Conservation (phyloP, 1,140 invertebrate genomes). For the Coenobita brevimanus region DNA sequence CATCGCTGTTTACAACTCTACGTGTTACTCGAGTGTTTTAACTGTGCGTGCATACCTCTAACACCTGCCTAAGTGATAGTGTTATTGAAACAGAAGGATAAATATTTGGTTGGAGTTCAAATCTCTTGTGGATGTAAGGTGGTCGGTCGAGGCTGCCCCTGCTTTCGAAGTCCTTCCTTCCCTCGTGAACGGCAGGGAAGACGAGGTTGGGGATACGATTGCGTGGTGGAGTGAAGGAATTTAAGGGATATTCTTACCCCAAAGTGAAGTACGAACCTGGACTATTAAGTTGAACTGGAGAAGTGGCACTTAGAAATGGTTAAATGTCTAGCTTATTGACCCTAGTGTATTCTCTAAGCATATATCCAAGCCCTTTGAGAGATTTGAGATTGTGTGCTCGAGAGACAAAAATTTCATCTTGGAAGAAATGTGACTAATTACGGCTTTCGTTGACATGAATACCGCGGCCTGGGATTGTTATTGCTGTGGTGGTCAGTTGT, state of each 20-base stretch:
- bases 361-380: too few relatives aligned
- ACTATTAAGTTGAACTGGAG: too few relatives aligned
- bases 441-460: background rate
- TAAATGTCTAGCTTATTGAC: too few relatives aligned
- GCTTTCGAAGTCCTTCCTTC: constrained; percentile 8
- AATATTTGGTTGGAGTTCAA: constrained; percentile 57
- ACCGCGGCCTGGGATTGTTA: background rate
- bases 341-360: too few relatives aligned
- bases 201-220: background rate
- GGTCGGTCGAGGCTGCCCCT: background rate
- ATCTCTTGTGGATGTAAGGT: constrained; percentile 30
- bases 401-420: background rate
- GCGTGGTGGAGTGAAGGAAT: background rate
- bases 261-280: too few relatives aligned
- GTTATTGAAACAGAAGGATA: constrained; percentile 31
- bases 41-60: background rate
- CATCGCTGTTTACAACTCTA: too few relatives aligned
- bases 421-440: constrained; percentile 11
- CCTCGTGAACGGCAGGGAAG: background rate
- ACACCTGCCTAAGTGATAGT: background rate
- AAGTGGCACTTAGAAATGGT: too few relatives aligned
- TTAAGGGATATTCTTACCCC: too few relatives aligned
- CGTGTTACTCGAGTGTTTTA: background rate
- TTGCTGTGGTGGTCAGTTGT: background rate
- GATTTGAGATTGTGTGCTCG: background rate